Evolutionary conservation across 2,797 vertebrate genomes (phyloP), one percentile per base, ranked within the genome.

Genomic region (Prunella strophiata): DNA sequence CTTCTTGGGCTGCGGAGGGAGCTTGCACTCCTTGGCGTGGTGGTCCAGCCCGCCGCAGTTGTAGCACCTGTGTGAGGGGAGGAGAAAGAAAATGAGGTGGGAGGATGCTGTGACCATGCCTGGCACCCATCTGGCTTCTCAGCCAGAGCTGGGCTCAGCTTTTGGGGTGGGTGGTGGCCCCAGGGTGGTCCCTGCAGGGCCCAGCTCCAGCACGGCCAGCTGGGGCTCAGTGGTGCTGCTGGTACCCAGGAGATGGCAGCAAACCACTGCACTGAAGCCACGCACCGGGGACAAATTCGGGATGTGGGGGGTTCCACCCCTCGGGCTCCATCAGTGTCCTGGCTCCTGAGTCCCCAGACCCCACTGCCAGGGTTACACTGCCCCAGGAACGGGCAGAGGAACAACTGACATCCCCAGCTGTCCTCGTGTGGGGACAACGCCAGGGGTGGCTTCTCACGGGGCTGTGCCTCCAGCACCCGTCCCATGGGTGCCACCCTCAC

Each of bases 1-100:
- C 97, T 99, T 99, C 97, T 99, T 99, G 80, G 99, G 99, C 98
- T 99, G 99, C 1, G 99, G 99, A 2, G 99, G 99, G 61, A 99
- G 97, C 94, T 99, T 99, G 98, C 99, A 99, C 96, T 99, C 99
- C 97, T 99, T 99, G 97, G 99, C 99, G 38, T 99, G 99, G 94
- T 99, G 99, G 97, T 99, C 99, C 96, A 99, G 97, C 74, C 98
- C 99, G 21, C 99, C 99, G 9, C 99, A 99, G 97, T 99, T 99
- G 97, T 99, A 99, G 97, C 99, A 99, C 97, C 99, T 99, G 90
- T 11, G 30, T 20, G 50, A 43, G 54, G n/a, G 30, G 34, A 86
- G 68, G 57, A 67, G 50, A 26, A 67, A 79, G 5, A 14, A 34
- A 79, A 61, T 7, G 61, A 93, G 52, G 38, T 16, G 30, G 38